These are phyloP conservation scores for Cydia pomonella DNA, from an alignment of 1,140 invertebrate species.

Conservation along the genomic window DNA sequence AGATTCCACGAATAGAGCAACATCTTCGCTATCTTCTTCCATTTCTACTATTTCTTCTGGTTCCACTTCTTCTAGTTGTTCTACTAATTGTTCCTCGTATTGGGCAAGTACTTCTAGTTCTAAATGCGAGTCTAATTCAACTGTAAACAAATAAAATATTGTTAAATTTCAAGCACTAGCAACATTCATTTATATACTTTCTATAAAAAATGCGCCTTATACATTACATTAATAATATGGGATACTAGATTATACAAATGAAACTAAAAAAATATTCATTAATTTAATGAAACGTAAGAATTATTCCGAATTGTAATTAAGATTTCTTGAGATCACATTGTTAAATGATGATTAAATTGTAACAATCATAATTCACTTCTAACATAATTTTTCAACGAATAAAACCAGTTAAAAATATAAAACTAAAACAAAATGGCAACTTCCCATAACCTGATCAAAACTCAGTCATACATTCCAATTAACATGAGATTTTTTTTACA, in stretches of 20 bases:
- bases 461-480: neutral
- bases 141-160: conserved; percentile 14
- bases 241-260: neutral
- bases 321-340: neutral
- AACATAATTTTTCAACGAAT: neutral
- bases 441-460: neutral
- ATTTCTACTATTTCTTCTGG: conserved; percentile 7
- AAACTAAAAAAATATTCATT: neutral
- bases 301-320: neutral
- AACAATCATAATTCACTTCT: neutral
- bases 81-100: conserved; percentile 9
- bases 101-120: neutral
- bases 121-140: neutral
- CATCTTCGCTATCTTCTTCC: conserved; percentile 38
- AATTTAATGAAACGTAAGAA: neutral
- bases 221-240: neutral
- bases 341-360: neutral
- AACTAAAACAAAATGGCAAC: conserved; percentile 15
- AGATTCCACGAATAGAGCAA: conserved; percentile 53
- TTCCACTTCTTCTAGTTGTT: conserved; percentile 1
- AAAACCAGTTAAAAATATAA: neutral
- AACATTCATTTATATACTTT: neutral
- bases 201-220: neutral
- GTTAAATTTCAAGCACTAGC: neutral
- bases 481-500: conserved; percentile 40